Percentiles rank a stretch among this genome's conserved stretches.
Conservation (phyloP, 2,797 vertebrate species). For the Atherinosoma microstoma region DNA sequence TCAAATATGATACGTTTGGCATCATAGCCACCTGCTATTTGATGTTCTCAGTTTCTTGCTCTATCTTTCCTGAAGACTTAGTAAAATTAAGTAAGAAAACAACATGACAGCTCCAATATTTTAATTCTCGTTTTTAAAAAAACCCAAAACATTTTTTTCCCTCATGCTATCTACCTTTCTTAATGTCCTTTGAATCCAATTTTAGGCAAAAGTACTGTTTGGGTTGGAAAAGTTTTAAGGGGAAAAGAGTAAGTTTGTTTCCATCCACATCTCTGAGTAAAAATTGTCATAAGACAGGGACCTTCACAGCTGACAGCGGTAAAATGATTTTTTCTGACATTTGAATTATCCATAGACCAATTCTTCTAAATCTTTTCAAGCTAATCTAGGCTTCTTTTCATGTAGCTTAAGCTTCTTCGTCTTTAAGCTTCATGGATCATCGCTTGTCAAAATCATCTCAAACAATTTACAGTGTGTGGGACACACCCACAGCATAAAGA, state of each 20-base stretch:
- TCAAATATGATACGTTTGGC: too few species aligned
- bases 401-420: slow-evolving; percentile 69
- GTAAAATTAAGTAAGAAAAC: slow-evolving; percentile 79
- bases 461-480: slow-evolving; percentile 65
- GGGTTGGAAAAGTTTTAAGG: slow-evolving; percentile 64
- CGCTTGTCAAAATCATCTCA: slow-evolving; percentile 68
- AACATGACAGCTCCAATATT: slow-evolving; percentile 66
- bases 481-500: slow-evolving; percentile 53
- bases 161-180: slow-evolving; percentile 66
- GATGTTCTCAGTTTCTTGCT: slow-evolving; percentile 71
- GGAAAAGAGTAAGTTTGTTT: slow-evolving; percentile 45
- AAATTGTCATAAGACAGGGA: slow-evolving; percentile 40
- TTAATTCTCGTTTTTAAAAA: slow-evolving; percentile 59
- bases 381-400: slow-evolving; percentile 70
- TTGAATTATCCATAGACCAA: slow-evolving; percentile 69
- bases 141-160: slow-evolving; percentile 28
- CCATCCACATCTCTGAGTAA: slow-evolving; percentile 41
- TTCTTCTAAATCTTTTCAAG: slow-evolving; percentile 67
- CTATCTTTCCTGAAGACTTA: slow-evolving; percentile 67
- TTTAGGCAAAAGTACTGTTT: slow-evolving; percentile 59
- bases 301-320: slow-evolving; percentile 51
- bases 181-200: slow-evolving; percentile 63
- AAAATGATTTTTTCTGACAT: slow-evolving; percentile 76
- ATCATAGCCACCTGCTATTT: slow-evolving; percentile 72
- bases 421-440: slow-evolving; percentile 66